Evolutionary conservation across 2,888 invertebrate genomes (phyloP), one percentile per base, ranked within the genome.

Genomic region (Meteorus colon): DNA sequence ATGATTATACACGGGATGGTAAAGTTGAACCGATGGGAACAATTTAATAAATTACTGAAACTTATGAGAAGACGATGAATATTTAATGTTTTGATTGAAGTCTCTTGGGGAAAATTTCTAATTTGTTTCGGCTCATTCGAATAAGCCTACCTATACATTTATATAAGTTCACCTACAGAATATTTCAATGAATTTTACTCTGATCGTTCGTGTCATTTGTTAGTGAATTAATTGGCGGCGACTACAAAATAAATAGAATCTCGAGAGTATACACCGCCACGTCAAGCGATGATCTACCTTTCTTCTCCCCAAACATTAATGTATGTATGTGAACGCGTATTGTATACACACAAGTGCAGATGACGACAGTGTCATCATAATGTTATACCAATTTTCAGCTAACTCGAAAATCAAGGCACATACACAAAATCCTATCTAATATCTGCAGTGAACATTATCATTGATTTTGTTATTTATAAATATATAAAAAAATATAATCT

Each of bases 211-310:
- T 29, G 68, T 75, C 71, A 55, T 70, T 45, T 66, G 68, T 67
- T 55, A 63, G 51, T 73, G 71, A 76, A 78, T 80, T 77, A 77
- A 79, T 80, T 80, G 76, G 75, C 45, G 73, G 67, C 55, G 16
- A 27, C 34, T 71, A 70, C 69, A 75, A 66, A 65, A 74, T 59
- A 68, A 73, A 60, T 74, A 66, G 66, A 66, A 37, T 66, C 41
- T 41, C 24, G 37, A 27, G 45, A 66, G 41, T 63, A 66, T 19
- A 55, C 55, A 55, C 19, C 45, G 24, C 24, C 37, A 37, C 27
- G 41, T 19, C 27, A 37, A 41, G 41, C 27, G 41, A 66, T 19
- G 27, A n/a, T 31, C n/a, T 45, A 4, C 24, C 41, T 41, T 41
- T 8, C 41, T 34, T 37, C 65, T 37, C 10, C 19, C 19, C n/a